These are phyloP conservation scores for Notarius quadriscutis DNA, from an alignment of 2,113 vertebrate species.

Conservation along the genomic window DNA sequence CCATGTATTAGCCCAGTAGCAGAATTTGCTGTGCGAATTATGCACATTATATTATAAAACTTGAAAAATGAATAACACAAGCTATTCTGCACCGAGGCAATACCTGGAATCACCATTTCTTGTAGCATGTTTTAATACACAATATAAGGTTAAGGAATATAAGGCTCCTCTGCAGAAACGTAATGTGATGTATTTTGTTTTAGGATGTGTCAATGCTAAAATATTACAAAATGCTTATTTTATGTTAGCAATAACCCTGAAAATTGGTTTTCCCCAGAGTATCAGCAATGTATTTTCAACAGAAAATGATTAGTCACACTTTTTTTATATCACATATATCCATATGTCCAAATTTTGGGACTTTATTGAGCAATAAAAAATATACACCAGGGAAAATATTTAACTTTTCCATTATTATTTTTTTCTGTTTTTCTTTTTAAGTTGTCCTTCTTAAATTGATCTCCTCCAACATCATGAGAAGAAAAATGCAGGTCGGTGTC, in stretches of 20 bases:
- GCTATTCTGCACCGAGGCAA: neutral
- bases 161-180: neutral
- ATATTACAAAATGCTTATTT: neutral
- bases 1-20: neutral
- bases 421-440: slow-evolving; percentile 66
- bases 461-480: slow-evolving; percentile 70
- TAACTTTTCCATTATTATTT: slow-evolving; percentile 69
- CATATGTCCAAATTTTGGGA: slow-evolving; percentile 82
- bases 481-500: slow-evolving; percentile 70
- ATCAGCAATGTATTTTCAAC: neutral
- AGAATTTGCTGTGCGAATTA: neutral
- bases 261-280: neutral
- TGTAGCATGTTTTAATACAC: neutral
- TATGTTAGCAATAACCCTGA: neutral
- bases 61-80: neutral
- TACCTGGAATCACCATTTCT: neutral
- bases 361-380: slow-evolving; percentile 96
- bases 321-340: slow-evolving; percentile 70
- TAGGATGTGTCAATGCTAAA: neutral
- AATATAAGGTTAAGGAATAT: neutral
- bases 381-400: slow-evolving; percentile 92
- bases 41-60: neutral
- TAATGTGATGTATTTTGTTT: neutral
- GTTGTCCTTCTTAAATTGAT: slow-evolving; percentile 73
- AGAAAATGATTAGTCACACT: slow-evolving; percentile 34